Conservation (phyloP, 1,140 invertebrate species). For the Eufriesea mexicana region DNA sequence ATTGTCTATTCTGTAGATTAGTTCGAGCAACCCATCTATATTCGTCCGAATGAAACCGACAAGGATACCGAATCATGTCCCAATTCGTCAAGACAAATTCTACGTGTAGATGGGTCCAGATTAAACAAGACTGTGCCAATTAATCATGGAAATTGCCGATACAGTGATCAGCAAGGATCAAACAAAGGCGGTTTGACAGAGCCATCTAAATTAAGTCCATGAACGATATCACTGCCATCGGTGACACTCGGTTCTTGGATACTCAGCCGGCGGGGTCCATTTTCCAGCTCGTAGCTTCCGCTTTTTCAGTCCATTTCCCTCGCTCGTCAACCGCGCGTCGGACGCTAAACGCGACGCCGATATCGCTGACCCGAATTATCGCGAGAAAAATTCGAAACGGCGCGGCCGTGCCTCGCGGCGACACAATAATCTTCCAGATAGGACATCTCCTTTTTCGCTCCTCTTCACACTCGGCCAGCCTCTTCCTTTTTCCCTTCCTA, state of each 20-base stretch:
- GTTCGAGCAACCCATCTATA: no score
- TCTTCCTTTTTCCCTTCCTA: not conserved
- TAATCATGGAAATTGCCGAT: no score
- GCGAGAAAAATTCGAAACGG: slow-evolving; percentile 54
- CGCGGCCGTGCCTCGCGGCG: slow-evolving; percentile 18
- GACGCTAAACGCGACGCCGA: slow-evolving; percentile 30
- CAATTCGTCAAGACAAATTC: no score
- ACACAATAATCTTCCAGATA: slow-evolving; percentile 61
- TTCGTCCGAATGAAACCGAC: no score
- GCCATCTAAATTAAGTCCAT: not conserved
- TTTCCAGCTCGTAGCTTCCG: slow-evolving; percentile 10
- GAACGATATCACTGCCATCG: not conserved
- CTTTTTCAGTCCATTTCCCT: slow-evolving; percentile 40
- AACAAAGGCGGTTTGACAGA: no score
- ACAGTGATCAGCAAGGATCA: no score
- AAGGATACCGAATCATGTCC: no score
- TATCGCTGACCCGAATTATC: slow-evolving; percentile 52
- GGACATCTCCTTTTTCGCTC: slow-evolving; percentile 13
- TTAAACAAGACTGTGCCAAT: no score
- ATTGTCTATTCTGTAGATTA: no score
- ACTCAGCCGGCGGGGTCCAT: not conserved
- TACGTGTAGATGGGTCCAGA: no score
- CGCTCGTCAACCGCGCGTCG: slow-evolving; percentile 40
- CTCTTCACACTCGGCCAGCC: not conserved
- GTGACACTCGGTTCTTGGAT: no score